Evolutionary conservation across 2,888 invertebrate species (phyloP), one percentile per base, ranked within the genome.

Genomic region (Erebia aethiops): DNA sequence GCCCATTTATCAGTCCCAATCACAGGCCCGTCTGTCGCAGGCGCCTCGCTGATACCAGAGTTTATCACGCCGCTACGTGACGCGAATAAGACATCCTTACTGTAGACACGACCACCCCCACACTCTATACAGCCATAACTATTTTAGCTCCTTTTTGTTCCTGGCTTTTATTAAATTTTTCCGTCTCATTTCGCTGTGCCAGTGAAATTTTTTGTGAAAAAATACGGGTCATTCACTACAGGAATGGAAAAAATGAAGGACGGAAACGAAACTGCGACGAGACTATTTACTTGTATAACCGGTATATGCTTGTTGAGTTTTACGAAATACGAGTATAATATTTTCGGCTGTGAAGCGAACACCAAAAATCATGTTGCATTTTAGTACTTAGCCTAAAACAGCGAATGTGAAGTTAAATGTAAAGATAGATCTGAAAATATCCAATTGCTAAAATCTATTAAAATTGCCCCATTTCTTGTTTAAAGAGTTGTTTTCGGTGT

Each of bases 1-100:
- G 46, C 43, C 70, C 72, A 69, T 71, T 72, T 69, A 51, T 70
- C 72, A 58, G 49, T 46, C 67, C 43, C 70, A 54, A 68, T 72
- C 67, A 72, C 70, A 66, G 65, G 65, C 68, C 67, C 71, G 54
- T n/a, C 57, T 58, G 57, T 58, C 57, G 71, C 71, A 35, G 56
- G 49, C 60, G 35, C 67, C 43, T 16, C 41, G 26, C 72, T 67
- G 71, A 72, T 72, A 67, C 67, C 70, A 51, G 56, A 67, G 74
- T 69, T 69, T 69, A 71, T 71, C 26, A n/a, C 60, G 41, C 41
- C 16, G 10, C 10, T 10, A 60, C 60, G 60, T 60, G 60, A 60
- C n/a, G n/a, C 16, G 60, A 58, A 58, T 58, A 5, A 26, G 35
- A n/a, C 58, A 8, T 35, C 26, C 10, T 18, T 5, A 54, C 57